Percentiles rank a stretch among this genome's conserved stretches.
These are phyloP conservation scores for Odontophorus gujanensis DNA, from an alignment of 2,113 vertebrate genomes.

Conservation along the genomic window DNA sequence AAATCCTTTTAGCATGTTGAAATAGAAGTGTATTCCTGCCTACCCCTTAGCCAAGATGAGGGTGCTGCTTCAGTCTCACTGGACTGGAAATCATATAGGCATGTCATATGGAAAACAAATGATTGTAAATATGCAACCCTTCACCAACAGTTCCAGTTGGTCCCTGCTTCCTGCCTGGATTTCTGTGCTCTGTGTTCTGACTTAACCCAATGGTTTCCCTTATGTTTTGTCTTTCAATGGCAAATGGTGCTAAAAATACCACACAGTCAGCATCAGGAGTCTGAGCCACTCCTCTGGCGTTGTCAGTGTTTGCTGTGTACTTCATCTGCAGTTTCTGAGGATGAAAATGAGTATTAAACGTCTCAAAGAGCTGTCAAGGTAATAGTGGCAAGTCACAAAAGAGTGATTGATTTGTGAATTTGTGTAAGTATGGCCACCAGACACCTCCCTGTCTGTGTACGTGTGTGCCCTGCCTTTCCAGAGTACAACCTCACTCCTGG, in stretches of 20 bases:
- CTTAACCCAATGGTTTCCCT: neutral
- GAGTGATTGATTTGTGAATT: neutral
- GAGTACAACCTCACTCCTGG: neutral
- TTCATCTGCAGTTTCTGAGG: neutral
- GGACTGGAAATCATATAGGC: neutral
- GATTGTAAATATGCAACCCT: neutral
- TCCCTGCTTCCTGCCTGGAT: neutral
- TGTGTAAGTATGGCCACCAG: neutral
- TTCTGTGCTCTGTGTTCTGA: neutral
- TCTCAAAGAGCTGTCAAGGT: neutral
- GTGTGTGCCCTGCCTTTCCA: neutral
- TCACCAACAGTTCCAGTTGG: neutral
- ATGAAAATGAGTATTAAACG: neutral
- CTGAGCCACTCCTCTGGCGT: neutral
- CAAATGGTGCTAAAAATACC: neutral
- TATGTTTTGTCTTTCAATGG: neutral
- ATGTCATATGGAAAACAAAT: neutral
- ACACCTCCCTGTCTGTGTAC: neutral
- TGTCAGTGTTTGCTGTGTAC: neutral
- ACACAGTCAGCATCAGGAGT: neutral
- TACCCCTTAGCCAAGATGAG: neutral
- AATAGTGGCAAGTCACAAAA: neutral
- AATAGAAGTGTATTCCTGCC: neutral
- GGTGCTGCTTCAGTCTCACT: neutral
- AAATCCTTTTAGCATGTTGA: neutral